Evolutionary conservation across 2,888 invertebrate species (phyloP), one percentile per base, ranked within the genome.

Genomic region (Pedicia rivosa): DNA sequence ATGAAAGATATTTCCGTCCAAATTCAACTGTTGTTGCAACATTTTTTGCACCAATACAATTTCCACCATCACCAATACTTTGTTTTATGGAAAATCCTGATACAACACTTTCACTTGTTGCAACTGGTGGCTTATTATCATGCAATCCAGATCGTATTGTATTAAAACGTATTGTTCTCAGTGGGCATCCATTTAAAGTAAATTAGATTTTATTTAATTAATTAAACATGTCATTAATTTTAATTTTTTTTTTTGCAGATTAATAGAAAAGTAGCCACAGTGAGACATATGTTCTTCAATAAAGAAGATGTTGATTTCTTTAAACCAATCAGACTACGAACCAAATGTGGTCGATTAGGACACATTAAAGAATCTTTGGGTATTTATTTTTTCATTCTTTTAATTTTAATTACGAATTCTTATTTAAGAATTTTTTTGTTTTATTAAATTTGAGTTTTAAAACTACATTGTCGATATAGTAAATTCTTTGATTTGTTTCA

Each of bases 221-320:
- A 24, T 35, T 20, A 26, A 33, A 38, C 15, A 26, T 19, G 30
- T 37, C 12, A 36, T 19, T 26, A 17, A 30, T 35, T 43, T 28
- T 39, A 20, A 35, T 39, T 33, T 37, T 36, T 32, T 35, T 35
- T 37, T 41, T 39, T 40, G 1, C 56, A 71, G 59, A 75, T 75
- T 2, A 66, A 82, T 55, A 86, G 84, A 51, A 73, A 74, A 48
- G 79, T 83, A 1, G 92, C 92, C 1, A 87, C 92, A 3, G 76
- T 97, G 35, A 70, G 98, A 42, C 97, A 92, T 57, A 92, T 99
- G 97, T 98, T 98, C 67, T 97, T 91, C 66, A 88, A 90, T 59
- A 73, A 88, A 52, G 94, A 95, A 46, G 98, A 98, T 56, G 87
- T 98, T 19, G 57, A 75, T 17, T 97, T 94, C 73, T 98, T 94